Evolutionary conservation across 2,797 vertebrate genomes (phyloP), one percentile per base, ranked within the genome.

Genomic region (Stomatorhinus walkeri): DNA sequence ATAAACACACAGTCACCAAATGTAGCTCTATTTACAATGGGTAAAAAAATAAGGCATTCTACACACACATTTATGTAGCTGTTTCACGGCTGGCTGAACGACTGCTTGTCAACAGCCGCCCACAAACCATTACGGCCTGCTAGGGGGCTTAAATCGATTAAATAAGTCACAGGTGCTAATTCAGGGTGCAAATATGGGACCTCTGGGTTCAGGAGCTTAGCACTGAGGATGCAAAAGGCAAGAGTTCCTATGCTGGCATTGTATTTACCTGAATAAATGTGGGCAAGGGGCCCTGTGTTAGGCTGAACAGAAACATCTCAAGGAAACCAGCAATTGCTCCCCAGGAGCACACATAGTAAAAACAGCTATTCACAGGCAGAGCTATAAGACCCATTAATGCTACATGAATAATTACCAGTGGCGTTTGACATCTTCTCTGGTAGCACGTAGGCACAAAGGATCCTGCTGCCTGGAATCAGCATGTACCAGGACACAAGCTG

Each of bases 21-120:
- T 14, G 24, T 19, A 49, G 59, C 46, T 89, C 14, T 6, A 49
- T 51, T 85, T 68, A 84, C 48, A 85, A 28, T 64, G 36, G 76
- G 6, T 88, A 59, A 14, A 76, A 76, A 81, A 88, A 83, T 19
- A 88, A 59, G 36, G 76, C 76, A 84, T 84, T 84, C 40, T 32
- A 88, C 8, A 40, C 76, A 83, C 32, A 22, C 19, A 3, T 88
- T 59, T 52, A 40, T 4, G 28, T n/a, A 36, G 85, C 85, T 43
- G 54, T 43, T 52, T 59, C 19, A 24, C 7, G n/a, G 36, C 40
- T 56, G 28, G 28, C 85, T n/a, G 22, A 48, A 51, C 19, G 1
- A 48, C 46, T 36, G 72, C 72, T 19, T 43, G 16, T 51, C 8
- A 12, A 10, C 81, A 51, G 81, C 81, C 9, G 9, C 24, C 46